A percentile compares a stretch with the other conserved stretches of the same genome.
phyloP scores from a whole-genome alignment of 2,888 invertebrate species.

The Iselma pallidipennis region DNA sequence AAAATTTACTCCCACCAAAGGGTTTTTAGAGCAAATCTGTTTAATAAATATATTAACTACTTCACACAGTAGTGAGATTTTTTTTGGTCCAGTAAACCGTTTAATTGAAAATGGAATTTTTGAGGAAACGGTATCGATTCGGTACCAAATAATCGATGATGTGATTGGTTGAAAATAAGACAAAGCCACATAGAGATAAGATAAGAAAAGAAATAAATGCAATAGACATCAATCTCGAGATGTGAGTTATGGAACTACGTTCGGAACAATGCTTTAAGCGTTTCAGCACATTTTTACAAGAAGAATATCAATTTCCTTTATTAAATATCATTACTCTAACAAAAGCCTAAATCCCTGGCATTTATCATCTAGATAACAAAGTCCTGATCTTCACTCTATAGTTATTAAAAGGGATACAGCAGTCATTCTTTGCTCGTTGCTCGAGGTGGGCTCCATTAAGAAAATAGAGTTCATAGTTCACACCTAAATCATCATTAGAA shows the following conservation, averaged over 20 bases:
- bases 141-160: conserved; percentile 6
- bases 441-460: background rate
- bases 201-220: conserved; percentile 39
- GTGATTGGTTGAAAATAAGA: conserved; percentile 18
- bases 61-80: no score
- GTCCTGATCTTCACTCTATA: conserved; percentile 29
- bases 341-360: conserved; percentile 39
- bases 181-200: conserved; percentile 30
- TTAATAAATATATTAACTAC: no score
- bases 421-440: conserved; percentile 1
- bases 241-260: conserved; percentile 36
- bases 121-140: no score
- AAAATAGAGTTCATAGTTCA: background rate
- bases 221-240: conserved; percentile 37
- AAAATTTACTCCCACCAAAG: no score
- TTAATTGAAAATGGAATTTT: no score
- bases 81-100: no score
- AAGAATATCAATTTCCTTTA: conserved; percentile 47
- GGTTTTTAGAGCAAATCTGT: no score
- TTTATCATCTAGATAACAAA: conserved; percentile 42
- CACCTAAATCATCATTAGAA: background rate
- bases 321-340: conserved; percentile 46
- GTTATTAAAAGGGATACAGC: conserved; percentile 24
- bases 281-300: conserved; percentile 42
- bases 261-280: conserved; percentile 35